These are phyloP conservation scores for Coelopa pilipes DNA, from an alignment of 2,888 invertebrate genomes.

Conservation along the genomic window DNA sequence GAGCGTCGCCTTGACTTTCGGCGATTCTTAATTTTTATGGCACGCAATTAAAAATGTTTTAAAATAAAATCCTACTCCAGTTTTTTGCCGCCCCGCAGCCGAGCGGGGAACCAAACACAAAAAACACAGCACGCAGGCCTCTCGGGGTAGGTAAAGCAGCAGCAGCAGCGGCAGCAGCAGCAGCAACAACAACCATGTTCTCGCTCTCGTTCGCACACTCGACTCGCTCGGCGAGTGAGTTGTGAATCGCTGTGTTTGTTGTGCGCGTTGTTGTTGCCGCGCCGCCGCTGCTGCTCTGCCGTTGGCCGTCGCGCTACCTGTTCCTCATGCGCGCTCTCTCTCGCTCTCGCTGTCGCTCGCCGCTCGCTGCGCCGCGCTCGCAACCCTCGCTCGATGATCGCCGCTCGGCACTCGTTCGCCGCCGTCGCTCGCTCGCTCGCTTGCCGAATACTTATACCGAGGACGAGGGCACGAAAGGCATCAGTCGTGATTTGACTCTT, in stretches of 20 bases:
- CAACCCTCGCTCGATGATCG: constrained; percentile 26
- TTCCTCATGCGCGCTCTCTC: constrained; percentile 9
- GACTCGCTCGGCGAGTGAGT: neutral
- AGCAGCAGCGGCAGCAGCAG: neutral
- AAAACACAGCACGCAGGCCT: neutral
- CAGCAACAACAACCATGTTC: neutral
- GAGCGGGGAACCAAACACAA: neutral
- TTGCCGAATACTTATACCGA: constrained; percentile 56
- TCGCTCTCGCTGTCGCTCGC: constrained; percentile 13
- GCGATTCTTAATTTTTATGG: constrained; percentile 12
- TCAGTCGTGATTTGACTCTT: constrained; percentile 67
- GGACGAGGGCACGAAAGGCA: constrained; percentile 62
- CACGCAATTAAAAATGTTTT: constrained; percentile 27
- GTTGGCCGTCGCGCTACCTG: constrained; percentile 15
- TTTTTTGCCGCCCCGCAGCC: neutral
- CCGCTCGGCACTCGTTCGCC: neutral
- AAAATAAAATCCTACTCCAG: neutral
- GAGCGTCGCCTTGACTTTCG: constrained; percentile 1
- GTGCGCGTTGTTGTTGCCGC: constrained; percentile 10
- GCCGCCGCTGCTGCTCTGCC: neutral
- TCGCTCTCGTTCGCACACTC: too few species aligned
- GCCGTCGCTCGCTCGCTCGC: constrained; percentile 9
- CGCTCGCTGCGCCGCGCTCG: constrained; percentile 3
- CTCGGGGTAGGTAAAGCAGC: neutral
- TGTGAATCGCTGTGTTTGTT: neutral